Evolutionary conservation across 2,797 vertebrate species (phyloP).

Genomic region (Heliangelus exortis): DNA sequence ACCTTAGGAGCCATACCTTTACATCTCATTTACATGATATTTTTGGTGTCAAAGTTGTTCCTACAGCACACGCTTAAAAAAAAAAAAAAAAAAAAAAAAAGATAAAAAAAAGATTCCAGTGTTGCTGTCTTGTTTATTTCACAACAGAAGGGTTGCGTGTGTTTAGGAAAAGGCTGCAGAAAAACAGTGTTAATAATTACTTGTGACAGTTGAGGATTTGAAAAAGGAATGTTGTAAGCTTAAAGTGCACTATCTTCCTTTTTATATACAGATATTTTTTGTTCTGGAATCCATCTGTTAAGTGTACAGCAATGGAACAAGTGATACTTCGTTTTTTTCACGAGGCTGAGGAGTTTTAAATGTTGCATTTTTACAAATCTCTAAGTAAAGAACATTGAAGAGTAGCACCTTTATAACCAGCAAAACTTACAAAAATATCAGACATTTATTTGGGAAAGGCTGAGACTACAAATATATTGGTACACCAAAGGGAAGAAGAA

Average conservation of each 20-base stretch:
- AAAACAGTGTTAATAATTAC: constrained; percentile 41
- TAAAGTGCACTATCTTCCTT: constrained; percentile 53
- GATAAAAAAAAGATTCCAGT: background rate
- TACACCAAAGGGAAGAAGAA: constrained; percentile 3
- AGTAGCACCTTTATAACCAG: constrained; percentile 53
- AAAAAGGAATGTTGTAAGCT: constrained; percentile 41
- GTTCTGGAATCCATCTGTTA: constrained; percentile 34
- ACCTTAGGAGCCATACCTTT: constrained; percentile 71
- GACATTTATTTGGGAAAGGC: constrained; percentile 8
- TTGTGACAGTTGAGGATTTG: constrained; percentile 18
- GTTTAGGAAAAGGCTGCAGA: background rate
- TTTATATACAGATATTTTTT: constrained; percentile 45
- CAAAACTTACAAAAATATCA: constrained; percentile 45
- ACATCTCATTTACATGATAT: constrained; percentile 37
- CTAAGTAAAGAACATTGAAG: background rate
- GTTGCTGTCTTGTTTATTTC: constrained; percentile 33
- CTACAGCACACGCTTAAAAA: constrained; percentile 31
- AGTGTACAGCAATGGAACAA: constrained; percentile 47
- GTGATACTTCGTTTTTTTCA: background rate
- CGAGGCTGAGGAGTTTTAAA: constrained; percentile 40
- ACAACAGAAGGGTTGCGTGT: background rate
- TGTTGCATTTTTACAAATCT: constrained; percentile 30
- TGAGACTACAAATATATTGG: background rate
- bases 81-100: background rate
- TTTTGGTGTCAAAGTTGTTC: constrained; percentile 38